phyloP scores from a whole-genome alignment of 2,888 invertebrate species.

The Scaptomyza caliginosa region DNA sequence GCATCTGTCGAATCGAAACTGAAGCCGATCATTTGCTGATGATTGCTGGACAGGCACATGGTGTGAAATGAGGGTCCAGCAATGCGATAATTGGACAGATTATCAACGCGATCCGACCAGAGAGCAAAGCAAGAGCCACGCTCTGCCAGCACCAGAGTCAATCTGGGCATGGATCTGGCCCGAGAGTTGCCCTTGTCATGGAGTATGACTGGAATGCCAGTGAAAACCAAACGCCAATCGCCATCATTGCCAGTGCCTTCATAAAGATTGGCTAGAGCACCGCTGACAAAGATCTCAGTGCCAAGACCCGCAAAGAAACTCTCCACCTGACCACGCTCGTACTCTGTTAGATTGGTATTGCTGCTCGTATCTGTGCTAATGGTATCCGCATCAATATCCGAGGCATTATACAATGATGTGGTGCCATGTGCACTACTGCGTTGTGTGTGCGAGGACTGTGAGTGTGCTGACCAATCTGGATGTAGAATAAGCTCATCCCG shows the following conservation, averaged over 20 bases:
- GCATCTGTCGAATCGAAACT: conserved; percentile 91
- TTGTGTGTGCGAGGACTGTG: conserved; percentile 61
- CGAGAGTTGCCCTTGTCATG: conserved; percentile 91
- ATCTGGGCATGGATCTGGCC: conserved; percentile 87
- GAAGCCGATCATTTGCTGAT: conserved; percentile 90
- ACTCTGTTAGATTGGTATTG: conserved; percentile 85
- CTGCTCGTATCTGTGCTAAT: conserved; percentile 83
- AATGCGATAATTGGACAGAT: conserved; percentile 89
- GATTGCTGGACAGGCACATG: conserved; percentile 91
- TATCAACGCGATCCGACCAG: conserved; percentile 92
- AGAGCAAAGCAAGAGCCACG: conserved; percentile 92
- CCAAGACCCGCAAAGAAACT: conserved; percentile 90
- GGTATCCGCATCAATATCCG: conserved; percentile 82
- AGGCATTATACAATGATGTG: conserved; percentile 81
- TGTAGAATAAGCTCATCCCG: conserved; percentile 72
- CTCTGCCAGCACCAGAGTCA: conserved; percentile 90
- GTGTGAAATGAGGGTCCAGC: conserved; percentile 91
- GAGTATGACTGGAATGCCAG: conserved; percentile 91
- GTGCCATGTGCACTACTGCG: conserved; percentile 74
- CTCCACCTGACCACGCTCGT: conserved; percentile 89
- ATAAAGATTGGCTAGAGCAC: conserved; percentile 90
- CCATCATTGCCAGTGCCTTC: conserved; percentile 86
- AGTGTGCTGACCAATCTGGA: conserved; percentile 63
- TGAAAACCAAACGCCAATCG: conserved; percentile 90
- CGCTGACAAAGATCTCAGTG: conserved; percentile 91